These are phyloP conservation scores for Monoplex corrugatus DNA, from an alignment of 2,888 invertebrate genomes.

Conservation along the genomic window DNA sequence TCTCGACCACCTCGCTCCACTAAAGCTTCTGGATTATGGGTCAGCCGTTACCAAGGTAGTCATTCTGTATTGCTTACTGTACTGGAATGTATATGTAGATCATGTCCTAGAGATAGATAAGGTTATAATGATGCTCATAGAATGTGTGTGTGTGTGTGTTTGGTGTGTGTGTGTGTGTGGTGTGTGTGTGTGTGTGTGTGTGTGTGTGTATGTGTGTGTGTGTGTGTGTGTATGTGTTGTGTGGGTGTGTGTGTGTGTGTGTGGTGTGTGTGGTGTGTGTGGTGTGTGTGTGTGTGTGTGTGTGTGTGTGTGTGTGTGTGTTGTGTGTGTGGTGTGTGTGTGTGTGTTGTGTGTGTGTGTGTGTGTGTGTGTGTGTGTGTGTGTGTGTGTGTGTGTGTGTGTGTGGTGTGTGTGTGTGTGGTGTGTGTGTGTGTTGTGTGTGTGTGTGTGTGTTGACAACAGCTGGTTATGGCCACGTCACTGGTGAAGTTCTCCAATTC, in stretches of 20 bases:
- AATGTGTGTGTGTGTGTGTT: slow-evolving; percentile 14
- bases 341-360: background rate
- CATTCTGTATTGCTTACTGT: no score
- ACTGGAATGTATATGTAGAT: no score
- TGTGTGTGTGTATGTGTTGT: background rate
- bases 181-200: background rate
- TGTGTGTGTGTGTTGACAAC: background rate
- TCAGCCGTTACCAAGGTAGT: no score
- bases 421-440: background rate
- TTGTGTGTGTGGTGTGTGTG: background rate
- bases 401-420: background rate
- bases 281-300: background rate
- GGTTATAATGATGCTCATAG: no score
- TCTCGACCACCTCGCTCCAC: no score
- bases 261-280: background rate
- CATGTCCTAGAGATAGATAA: no score
- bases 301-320: background rate
- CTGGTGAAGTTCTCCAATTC: slow-evolving; percentile 79
- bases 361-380: background rate
- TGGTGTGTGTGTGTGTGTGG: background rate
- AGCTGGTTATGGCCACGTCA: slow-evolving; percentile 76
- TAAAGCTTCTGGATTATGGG: no score
- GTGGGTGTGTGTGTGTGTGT: background rate
- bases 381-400: background rate
- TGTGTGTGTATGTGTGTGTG: background rate